Base-by-base conservation (phyloP, 2,888 invertebrate species). In the Hyposoter dolosus region DNA sequence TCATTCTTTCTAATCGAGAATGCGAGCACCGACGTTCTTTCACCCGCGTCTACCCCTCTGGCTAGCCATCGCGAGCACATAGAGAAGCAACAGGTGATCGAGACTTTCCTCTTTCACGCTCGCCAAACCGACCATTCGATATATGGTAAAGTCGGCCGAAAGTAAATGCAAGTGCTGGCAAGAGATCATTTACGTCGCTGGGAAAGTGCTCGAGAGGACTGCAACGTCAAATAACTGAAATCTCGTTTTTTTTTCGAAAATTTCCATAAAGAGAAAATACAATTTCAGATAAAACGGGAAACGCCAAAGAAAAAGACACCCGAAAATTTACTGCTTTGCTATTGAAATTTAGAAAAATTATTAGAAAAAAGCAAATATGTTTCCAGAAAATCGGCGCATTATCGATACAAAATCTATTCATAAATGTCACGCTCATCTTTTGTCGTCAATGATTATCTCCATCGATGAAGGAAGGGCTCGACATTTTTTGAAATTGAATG, bases 71-170 rank as follows among this genome's bases (percentile, higher is more conserved):
- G 40, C 45, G n/a, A 60, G 19, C 60, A 45, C 45, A 76, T 75
- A 79, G 53, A 79, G 43, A 35, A 56, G 53, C 40, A 28, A 56
- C 45, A 78, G 65, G 71, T 76, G 75, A 84, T 83, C 72, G 82
- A 71, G 81, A 87, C 87, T 89, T 90, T 91, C 90, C 87, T 90
- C 89, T 89, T 90, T 89, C 90, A 89, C 90, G 90, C 88, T 90
- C 90, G 90, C 85, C 72, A 88, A 89, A 90, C 89, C 78, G 81
- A 80, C 76, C 72, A 32, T 63, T 60, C 81, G n/a, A 32, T 60
- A 45, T 78, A 76, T 47, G 60, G 56, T n/a, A 10, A 28, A 43
- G 56, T 65, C 84, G 28, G 60, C 68, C 35, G 23, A 65, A 63
- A 47, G 65, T 66, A 74, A 50, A 15, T n/a, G 65, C 50, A 17